phyloP scores from a whole-genome alignment of 2,888 invertebrate species.

The Lasioglossum marginatum region DNA sequence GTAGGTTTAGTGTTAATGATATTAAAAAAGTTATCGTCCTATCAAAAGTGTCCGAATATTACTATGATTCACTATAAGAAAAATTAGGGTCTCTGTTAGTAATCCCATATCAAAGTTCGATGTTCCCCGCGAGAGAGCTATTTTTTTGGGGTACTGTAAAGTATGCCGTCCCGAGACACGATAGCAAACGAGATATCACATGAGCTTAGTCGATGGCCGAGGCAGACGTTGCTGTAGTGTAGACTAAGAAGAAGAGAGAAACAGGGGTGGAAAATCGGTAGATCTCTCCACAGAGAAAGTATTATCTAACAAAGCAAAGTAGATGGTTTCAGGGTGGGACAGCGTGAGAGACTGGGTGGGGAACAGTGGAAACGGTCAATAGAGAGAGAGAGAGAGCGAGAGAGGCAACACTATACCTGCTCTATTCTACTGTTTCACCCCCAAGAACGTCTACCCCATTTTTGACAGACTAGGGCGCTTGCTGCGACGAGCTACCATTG shows the following conservation, averaged over 20 bases:
- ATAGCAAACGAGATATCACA: neutral
- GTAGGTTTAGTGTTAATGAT: too few species aligned
- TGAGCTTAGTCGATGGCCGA: neutral
- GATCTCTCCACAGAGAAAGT: neutral
- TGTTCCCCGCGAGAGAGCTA: neutral
- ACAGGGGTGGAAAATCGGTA: conserved; percentile 1
- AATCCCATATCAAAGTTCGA: neutral
- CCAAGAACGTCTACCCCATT: neutral
- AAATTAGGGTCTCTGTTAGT: neutral
- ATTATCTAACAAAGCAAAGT: conserved; percentile 8
- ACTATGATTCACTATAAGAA: neutral
- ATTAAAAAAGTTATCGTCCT: too few species aligned
- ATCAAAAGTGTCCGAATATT: too few species aligned
- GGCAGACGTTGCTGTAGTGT: neutral
- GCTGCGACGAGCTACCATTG: neutral
- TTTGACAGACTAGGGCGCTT: neutral
- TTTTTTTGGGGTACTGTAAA: neutral
- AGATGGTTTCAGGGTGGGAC: neutral
- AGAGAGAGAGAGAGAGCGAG: neutral
- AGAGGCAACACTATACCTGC: neutral
- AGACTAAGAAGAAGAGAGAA: neutral
- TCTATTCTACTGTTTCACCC: neutral
- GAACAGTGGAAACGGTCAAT: neutral
- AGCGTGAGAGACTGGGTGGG: neutral
- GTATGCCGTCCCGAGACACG: neutral